Evolutionary conservation across 2,797 vertebrate genomes (phyloP), one percentile per base, ranked within the genome.

Genomic region (Xerus rutilus): DNA sequence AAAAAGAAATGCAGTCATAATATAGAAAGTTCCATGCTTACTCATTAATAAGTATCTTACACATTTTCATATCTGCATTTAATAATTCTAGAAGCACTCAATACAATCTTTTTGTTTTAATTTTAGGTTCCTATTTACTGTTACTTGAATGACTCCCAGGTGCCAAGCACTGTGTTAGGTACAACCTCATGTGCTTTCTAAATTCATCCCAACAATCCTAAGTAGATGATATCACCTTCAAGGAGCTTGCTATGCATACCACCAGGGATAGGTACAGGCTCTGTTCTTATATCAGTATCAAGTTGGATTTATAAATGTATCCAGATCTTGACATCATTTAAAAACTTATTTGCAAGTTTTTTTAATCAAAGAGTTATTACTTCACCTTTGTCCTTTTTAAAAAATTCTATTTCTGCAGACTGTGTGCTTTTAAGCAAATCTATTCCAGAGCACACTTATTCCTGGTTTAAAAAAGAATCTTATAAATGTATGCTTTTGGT

Each of bases 341-440:
- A 87, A 92, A 39, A 11, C 65, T 45, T 87, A 23, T 74, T 95
- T 94, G 49, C 12, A 64, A 82, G 18, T 69, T 87, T 96, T 96
- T 73, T 83, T 64, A 93, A 84, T 52, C 32, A 84, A 88, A 45
- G 14, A 87, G 49, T 84, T 20, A 87, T 49, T 67, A 67, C 2
- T 74, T 95, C 59, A 77, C 17, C 32, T 62, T 93, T 91, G 35
- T 77, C 39, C 43, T 73, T 84, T 86, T 69, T 12, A 64, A 73
- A 73, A 57, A 21, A 23, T 18, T 86, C 20, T 74, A 52, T 93
- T 91, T 87, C 72, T 64, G 62, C 88, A 95, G 84, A 62, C 13
- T 8, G 52, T 1, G 8, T 87, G 54, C 28, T 49, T 81, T 30
- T 59, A 96, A 85, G 30, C 2, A 30, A 91, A 78, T 73, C 62